Evolutionary conservation across 2,797 vertebrate genomes (phyloP).

Genomic region (Gymnoscopelus braueri): DNA sequence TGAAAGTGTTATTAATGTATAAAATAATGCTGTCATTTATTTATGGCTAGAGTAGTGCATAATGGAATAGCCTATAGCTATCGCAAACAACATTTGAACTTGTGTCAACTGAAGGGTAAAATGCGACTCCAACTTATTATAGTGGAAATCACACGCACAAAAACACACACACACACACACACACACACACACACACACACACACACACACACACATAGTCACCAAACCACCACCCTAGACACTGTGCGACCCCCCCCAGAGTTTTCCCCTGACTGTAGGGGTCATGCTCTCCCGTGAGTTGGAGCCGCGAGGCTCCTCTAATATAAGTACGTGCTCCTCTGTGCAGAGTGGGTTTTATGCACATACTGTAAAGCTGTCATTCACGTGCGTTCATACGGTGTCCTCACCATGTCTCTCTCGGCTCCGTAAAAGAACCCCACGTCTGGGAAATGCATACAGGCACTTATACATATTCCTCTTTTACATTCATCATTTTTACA

Average conservation of each 20-base stretch:
- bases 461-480: constrained; percentile 74
- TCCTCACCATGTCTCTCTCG: constrained; percentile 33
- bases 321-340: constrained; percentile 49
- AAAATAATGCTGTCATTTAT: too few species aligned
- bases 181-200: background rate
- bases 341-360: constrained; percentile 67
- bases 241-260: background rate
- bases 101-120: too few species aligned
- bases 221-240: background rate
- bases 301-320: constrained; percentile 29
- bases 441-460: constrained; percentile 60
- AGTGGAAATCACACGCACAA: background rate
- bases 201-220: background rate
- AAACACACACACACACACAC: constrained; percentile 4
- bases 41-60: too few species aligned
- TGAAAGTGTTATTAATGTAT: too few species aligned
- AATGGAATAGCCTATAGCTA: too few species aligned
- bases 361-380: constrained; percentile 76
- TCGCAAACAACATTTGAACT: too few species aligned
- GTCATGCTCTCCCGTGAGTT: constrained; percentile 30
- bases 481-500: constrained; percentile 77
- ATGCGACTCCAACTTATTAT: too few species aligned
- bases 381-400: constrained; percentile 48
- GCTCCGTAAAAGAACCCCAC: constrained; percentile 55
- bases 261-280: constrained; percentile 28